Evolutionary conservation across 2,888 invertebrate genomes (phyloP).

Genomic region (Pegoplata infirma): DNA sequence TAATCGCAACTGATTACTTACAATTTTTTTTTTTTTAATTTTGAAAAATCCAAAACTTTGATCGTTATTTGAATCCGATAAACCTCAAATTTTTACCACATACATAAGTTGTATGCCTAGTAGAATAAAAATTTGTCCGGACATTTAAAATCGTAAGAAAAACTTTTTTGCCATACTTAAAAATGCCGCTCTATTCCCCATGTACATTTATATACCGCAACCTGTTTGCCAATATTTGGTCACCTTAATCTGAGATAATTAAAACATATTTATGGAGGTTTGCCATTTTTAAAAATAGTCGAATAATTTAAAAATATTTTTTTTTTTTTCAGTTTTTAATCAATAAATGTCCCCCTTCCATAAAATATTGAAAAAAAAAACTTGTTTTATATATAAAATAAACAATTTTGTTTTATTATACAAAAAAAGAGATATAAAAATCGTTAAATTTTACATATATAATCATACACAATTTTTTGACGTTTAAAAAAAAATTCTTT

Average conservation of each 20-base stretch:
- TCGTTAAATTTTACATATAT: not conserved
- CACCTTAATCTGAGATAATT: not conserved
- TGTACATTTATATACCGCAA: no score
- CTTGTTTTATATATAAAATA: conserved; percentile 13
- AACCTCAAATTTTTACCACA: no score
- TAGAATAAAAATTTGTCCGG: no score
- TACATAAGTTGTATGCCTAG: no score
- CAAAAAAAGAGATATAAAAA: not conserved
- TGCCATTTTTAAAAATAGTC: not conserved
- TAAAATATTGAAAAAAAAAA: not conserved
- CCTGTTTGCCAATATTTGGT: not conserved
- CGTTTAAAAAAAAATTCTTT: not conserved
- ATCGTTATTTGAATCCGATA: no score
- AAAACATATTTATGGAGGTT: not conserved
- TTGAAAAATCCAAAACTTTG: no score
- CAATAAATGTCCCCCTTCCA: not conserved
- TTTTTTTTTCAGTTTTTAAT: not conserved
- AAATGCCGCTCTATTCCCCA: no score
- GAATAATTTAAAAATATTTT: not conserved
- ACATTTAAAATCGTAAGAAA: no score
- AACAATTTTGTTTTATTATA: conserved; percentile 30
- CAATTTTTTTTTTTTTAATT: no score
- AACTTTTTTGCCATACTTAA: no score
- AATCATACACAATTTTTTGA: not conserved
- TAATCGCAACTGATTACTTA: no score